Conservation (phyloP, 2,113 vertebrate genomes). For the Trogon melanurus region DNA sequence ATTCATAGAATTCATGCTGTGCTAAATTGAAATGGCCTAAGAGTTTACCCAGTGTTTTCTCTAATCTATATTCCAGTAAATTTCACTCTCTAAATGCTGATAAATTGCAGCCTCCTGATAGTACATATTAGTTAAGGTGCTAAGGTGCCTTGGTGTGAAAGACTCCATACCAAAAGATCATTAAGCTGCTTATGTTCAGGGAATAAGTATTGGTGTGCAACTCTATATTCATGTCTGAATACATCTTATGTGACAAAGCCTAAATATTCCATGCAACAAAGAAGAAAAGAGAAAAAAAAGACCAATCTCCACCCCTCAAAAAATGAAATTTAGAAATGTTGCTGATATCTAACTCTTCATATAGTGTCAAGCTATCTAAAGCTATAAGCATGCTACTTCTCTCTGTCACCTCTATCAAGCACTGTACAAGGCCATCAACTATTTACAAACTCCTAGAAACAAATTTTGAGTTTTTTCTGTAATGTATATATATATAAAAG, state of each 20-base stretch:
- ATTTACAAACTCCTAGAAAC: not conserved
- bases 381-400: not conserved
- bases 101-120: not conserved
- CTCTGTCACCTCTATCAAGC: not conserved
- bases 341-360: not conserved
- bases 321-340: accelerated
- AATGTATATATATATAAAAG: not conserved
- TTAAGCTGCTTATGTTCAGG: not conserved
- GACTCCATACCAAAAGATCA: not conserved
- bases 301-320: accelerated
- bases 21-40: not conserved
- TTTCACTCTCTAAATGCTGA: not conserved
- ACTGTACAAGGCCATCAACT: not conserved
- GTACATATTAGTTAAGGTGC: not conserved
- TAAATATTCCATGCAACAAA: not conserved
- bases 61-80: not conserved
- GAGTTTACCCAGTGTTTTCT: not conserved
- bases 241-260: not conserved
- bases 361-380: not conserved
- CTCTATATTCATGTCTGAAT: not conserved
- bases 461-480: not conserved
- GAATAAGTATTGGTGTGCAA: not conserved
- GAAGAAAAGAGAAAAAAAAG: not conserved
- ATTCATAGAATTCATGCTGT: not conserved
- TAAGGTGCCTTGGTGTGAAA: not conserved